Conservation (phyloP, 1,140 invertebrate species). For the Teleogryllus occipitalis region DNA sequence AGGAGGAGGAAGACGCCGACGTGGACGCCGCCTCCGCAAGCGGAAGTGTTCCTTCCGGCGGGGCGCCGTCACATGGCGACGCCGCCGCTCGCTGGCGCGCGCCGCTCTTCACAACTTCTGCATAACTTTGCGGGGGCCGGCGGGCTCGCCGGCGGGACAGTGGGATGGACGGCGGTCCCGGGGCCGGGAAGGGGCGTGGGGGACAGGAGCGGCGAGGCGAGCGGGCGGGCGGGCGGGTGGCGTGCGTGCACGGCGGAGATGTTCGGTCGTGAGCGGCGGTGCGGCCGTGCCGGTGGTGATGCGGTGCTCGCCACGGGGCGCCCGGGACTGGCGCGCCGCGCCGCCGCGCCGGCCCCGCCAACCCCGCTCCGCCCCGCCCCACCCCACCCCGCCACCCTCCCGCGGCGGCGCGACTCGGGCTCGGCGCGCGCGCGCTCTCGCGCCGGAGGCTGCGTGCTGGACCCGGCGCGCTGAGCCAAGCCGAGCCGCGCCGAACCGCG, state of each 20-base stretch:
- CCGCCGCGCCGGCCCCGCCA: too few species aligned
- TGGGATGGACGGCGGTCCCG: too few species aligned
- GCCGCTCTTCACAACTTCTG: background rate
- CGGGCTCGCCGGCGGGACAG: too few species aligned
- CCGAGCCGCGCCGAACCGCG: too few species aligned
- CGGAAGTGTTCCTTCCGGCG: background rate
- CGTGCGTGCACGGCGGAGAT: background rate
- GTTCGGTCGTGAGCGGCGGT: background rate
- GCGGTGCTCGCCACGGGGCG: background rate
- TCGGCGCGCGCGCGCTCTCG: too few species aligned
- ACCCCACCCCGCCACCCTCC: too few species aligned
- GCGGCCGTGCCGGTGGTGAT: background rate
- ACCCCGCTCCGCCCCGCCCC: too few species aligned
- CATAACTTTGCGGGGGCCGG: background rate
- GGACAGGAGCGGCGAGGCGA: background rate
- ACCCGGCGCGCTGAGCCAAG: background rate
- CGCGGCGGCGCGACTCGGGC: too few species aligned
- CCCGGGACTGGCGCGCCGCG: background rate
- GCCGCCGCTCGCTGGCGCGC: too few species aligned
- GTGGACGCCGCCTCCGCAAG: background rate
- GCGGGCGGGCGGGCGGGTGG: too few species aligned
- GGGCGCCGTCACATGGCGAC: background rate
- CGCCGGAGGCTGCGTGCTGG: background rate
- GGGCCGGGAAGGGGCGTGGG: background rate
- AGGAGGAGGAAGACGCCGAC: background rate